Percentiles rank a stretch among this genome's conserved stretches.
These are phyloP conservation scores for Lasioglossum albipes DNA, from an alignment of 1,140 invertebrate species.

Conservation along the genomic window DNA sequence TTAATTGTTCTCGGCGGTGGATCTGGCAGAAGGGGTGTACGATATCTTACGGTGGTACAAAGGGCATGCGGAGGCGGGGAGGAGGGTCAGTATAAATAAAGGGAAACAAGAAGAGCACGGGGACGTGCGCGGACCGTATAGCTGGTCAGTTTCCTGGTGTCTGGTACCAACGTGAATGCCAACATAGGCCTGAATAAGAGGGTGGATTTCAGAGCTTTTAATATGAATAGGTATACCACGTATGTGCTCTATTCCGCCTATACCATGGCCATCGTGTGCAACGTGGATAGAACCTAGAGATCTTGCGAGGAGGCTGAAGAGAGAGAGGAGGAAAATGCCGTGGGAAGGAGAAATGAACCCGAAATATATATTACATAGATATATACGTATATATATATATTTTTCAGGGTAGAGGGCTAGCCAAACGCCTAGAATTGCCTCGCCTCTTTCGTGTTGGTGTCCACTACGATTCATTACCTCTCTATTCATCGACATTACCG, in stretches of 20 bases:
- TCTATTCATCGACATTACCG: slow-evolving; percentile 78
- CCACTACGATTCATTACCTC: slow-evolving; percentile 79
- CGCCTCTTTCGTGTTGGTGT: slow-evolving; percentile 79
- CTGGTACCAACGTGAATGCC: slow-evolving; percentile 32
- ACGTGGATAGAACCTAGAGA: slow-evolving; percentile 25
- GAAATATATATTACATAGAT: too few species aligned
- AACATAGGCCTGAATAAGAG: slow-evolving; percentile 37
- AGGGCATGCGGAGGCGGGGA: background rate
- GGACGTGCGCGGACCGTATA: slow-evolving; percentile 24
- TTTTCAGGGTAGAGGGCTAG: slow-evolving; percentile 73
- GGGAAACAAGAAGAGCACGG: slow-evolving; percentile 41
- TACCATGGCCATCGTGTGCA: slow-evolving; percentile 8
- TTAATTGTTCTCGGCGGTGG: slow-evolving; percentile 13
- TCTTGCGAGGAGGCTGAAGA: slow-evolving; percentile 7
- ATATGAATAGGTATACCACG: slow-evolving; percentile 46
- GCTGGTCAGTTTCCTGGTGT: slow-evolving; percentile 39
- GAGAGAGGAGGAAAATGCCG: too few species aligned
- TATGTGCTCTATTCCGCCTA: slow-evolving; percentile 30
- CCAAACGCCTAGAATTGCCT: slow-evolving; percentile 73
- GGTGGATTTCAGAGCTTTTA: slow-evolving; percentile 46
- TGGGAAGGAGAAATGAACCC: too few species aligned
- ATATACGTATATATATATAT: slow-evolving; percentile 55
- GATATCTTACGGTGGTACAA: slow-evolving; percentile 22
- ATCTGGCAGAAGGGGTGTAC: background rate
- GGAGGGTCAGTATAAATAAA: slow-evolving; percentile 33